phyloP scores from a whole-genome alignment of 2,113 vertebrate genomes.

The Tenebrosternarchus preto region DNA sequence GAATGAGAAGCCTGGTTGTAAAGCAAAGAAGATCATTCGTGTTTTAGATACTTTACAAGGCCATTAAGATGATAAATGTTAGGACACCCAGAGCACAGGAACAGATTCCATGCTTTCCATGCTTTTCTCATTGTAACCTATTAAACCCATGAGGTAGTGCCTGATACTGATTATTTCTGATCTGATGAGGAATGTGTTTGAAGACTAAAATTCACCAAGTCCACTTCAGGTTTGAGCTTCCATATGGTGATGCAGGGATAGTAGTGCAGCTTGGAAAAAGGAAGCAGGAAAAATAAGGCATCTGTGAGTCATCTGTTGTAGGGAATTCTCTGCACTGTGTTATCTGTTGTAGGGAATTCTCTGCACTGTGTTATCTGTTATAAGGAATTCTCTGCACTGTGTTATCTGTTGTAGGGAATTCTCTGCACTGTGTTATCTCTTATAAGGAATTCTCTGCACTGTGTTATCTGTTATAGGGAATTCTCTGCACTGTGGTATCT shows the following conservation, averaged over 20 bases:
- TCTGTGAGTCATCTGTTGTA: not conserved
- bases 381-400: not conserved
- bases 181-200: constrained; percentile 6
- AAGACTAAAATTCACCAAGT: constrained; percentile 21
- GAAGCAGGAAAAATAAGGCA: not conserved
- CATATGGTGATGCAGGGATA: constrained; percentile 13
- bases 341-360: not conserved
- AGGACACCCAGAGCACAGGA: not conserved
- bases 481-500: not conserved
- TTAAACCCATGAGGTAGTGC: not conserved
- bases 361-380: constrained; percentile 6
- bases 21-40: not conserved
- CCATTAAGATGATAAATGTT: constrained; percentile 3
- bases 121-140: not conserved
- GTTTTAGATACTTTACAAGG: constrained; percentile 8
- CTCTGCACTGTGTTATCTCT: not conserved
- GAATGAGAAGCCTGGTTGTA: not conserved
- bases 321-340: not conserved
- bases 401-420: not conserved
- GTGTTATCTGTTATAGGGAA: constrained; percentile 3
- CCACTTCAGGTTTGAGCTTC: constrained; percentile 1
- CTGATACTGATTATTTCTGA: constrained; percentile 13
- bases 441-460: not conserved
- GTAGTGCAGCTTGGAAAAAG: constrained; percentile 3
- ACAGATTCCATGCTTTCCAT: not conserved